phyloP scores from a whole-genome alignment of 2,797 vertebrate genomes.

The Thalassophryne amazonica region DNA sequence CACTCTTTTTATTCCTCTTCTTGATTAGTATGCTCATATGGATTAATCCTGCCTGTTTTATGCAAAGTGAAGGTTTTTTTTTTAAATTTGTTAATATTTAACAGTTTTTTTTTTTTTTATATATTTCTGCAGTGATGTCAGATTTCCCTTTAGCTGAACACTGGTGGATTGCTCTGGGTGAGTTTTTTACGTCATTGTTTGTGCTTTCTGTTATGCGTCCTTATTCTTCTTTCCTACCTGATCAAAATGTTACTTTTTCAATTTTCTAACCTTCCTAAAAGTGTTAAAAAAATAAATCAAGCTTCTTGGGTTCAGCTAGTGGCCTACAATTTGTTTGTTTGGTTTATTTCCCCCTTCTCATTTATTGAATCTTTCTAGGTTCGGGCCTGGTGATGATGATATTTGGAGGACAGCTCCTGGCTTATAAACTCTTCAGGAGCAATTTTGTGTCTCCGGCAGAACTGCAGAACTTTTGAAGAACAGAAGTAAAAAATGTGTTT shows the following conservation, averaged over 20 bases:
- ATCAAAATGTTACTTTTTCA: neutral
- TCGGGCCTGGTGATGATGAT: slow-evolving; percentile 88
- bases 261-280: too few species aligned
- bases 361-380: slow-evolving; percentile 64
- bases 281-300: too few species aligned
- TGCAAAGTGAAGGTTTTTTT: neutral
- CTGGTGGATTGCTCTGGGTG: slow-evolving; percentile 91
- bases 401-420: slow-evolving; percentile 85
- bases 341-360: neutral
- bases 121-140: slow-evolving; percentile 80
- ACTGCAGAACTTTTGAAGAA: slow-evolving; percentile 75
- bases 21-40: neutral
- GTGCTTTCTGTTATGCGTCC: neutral
- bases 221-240: slow-evolving; percentile 4
- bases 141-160: slow-evolving; percentile 84
- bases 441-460: slow-evolving; percentile 87
- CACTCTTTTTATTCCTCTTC: neutral
- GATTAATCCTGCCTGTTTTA: neutral
- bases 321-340: neutral
- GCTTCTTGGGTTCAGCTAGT: slow-evolving; percentile 37
- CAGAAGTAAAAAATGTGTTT: slow-evolving; percentile 34
- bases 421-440: slow-evolving; percentile 86
- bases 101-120: neutral
- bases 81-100: neutral
- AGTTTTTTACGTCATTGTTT: slow-evolving; percentile 15